Conservation (phyloP, 2,888 invertebrate genomes). For the Agriopis leucophaearia region DNA sequence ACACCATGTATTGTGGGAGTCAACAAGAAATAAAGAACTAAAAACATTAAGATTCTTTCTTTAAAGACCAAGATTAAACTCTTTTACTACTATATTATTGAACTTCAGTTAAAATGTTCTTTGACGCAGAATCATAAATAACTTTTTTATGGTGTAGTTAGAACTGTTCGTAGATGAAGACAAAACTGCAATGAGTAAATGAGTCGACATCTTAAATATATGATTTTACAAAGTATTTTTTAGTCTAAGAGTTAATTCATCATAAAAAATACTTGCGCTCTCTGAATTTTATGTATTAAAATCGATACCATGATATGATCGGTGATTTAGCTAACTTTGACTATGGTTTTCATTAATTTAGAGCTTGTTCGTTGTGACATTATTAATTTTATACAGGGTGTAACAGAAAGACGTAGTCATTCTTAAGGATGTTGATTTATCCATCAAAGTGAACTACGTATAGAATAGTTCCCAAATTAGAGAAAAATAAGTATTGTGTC, state of each 20-base stretch:
- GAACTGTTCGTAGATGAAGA: neutral
- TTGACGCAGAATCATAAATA: too few species aligned
- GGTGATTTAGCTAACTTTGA: neutral
- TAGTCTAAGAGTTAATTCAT: neutral
- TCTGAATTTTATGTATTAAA: neutral
- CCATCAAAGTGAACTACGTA: too few species aligned
- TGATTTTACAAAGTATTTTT: too few species aligned
- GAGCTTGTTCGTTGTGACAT: neutral
- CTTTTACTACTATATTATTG: neutral
- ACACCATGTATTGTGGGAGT: conserved; percentile 1
- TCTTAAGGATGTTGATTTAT: too few species aligned
- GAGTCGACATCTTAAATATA: too few species aligned
- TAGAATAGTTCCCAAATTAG: too few species aligned
- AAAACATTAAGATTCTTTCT: neutral
- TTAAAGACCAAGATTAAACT: neutral
- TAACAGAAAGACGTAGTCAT: too few species aligned
- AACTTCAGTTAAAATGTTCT: too few species aligned
- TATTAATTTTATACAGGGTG: neutral
- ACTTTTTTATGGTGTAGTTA: neutral
- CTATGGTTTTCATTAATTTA: neutral
- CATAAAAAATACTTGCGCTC: neutral
- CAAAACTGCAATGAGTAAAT: neutral
- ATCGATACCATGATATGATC: neutral
- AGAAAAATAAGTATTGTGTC: too few species aligned
- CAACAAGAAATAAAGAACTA: neutral